Evolutionary conservation across 2,888 invertebrate species (phyloP).

Genomic region (Nudaria mundana): DNA sequence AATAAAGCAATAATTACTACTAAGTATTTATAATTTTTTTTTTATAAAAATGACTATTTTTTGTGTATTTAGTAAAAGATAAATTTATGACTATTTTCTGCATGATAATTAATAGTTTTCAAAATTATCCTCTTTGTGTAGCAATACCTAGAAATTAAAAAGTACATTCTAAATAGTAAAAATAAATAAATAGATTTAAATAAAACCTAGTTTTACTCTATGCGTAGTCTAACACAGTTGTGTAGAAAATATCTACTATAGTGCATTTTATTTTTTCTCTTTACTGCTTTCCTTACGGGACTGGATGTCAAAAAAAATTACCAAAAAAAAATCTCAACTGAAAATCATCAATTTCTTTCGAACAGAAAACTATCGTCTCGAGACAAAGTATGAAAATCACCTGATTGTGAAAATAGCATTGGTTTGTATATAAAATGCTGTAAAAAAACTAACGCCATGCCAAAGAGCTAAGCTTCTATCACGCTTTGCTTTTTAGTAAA

Average conservation of each 20-base stretch:
- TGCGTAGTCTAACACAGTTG: slow-evolving; percentile 32
- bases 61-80: slow-evolving; percentile 1
- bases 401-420: slow-evolving; percentile 98
- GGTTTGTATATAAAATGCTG: slow-evolving; percentile 83
- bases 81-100: slow-evolving; percentile 10
- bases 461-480: slow-evolving; percentile 51
- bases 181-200: slow-evolving; percentile 17
- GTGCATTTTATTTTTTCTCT: slow-evolving; percentile 73
- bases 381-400: slow-evolving; percentile 98
- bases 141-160: slow-evolving; percentile 20
- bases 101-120: slow-evolving; percentile 27
- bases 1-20: no score
- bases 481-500: slow-evolving; percentile 60
- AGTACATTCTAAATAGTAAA: slow-evolving; percentile 20
- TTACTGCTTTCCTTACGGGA: slow-evolving; percentile 76
- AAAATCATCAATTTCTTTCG: slow-evolving; percentile 35
- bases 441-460: slow-evolving; percentile 50
- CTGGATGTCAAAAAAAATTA: slow-evolving; percentile 54
- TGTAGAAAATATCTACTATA: slow-evolving; percentile 61
- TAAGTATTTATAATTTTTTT: no score
- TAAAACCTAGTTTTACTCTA: slow-evolving; percentile 18
- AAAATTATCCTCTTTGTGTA: slow-evolving; percentile 15
- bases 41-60: no score
- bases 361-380: slow-evolving; percentile 98
- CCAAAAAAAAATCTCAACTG: slow-evolving; percentile 44